Conservation (phyloP, 2,113 vertebrate species). For the Engystomops pustulosus region DNA sequence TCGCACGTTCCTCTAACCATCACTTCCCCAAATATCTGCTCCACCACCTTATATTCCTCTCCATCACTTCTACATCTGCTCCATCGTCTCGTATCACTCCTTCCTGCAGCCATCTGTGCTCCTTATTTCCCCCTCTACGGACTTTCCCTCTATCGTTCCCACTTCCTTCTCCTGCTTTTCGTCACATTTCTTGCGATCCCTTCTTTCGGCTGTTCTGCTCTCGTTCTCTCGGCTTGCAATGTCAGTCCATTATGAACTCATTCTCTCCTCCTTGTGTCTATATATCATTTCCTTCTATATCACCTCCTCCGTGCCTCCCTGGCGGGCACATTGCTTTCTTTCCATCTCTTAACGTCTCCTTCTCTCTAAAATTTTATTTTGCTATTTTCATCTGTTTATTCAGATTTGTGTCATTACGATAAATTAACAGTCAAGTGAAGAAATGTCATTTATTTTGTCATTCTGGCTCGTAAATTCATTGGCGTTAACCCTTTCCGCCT, state of each 20-base stretch:
- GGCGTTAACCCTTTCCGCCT: neutral
- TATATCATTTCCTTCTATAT: neutral
- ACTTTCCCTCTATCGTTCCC: neutral
- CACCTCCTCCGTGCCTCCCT: neutral
- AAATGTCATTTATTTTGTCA: neutral
- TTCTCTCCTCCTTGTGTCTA: neutral
- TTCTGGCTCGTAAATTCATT: neutral
- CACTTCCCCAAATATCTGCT: too few species aligned
- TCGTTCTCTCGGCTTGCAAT: neutral
- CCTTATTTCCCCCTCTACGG: neutral
- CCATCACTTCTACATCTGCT: neutral
- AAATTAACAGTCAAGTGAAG: neutral
- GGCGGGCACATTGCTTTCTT: neutral
- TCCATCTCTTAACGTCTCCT: constrained; percentile 8
- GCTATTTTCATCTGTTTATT: neutral
- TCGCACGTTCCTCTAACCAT: too few species aligned
- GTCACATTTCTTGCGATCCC: neutral
- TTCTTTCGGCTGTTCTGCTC: neutral
- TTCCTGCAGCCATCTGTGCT: neutral
- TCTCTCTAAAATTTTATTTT: neutral
- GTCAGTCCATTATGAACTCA: neutral
- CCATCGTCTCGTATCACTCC: neutral
- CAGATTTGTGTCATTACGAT: neutral
- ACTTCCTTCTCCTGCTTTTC: neutral
- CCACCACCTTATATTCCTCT: neutral